A percentile compares a stretch with the other conserved stretches of the same genome.
These are phyloP conservation scores for Carpatolechia fugitivella DNA, from an alignment of 2,888 invertebrate species.

Conservation along the genomic window DNA sequence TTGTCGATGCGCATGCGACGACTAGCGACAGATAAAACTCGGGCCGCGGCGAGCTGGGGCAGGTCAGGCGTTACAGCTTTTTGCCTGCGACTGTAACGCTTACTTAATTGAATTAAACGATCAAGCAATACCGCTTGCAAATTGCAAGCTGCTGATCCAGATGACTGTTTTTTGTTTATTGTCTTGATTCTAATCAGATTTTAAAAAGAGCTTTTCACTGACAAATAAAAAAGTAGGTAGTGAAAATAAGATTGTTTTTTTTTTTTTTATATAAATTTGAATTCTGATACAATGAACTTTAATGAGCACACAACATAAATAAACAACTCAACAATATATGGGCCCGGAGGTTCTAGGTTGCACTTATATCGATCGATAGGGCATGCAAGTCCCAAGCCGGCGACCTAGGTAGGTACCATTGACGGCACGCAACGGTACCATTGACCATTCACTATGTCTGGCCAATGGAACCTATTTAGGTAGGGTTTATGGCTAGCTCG, in stretches of 20 bases:
- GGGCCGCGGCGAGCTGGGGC: conserved; percentile 23
- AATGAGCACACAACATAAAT: neutral
- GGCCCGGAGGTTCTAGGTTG: conserved; percentile 33
- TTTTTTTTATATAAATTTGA: no score
- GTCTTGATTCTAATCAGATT: no score
- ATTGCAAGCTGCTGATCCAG: conserved; percentile 25
- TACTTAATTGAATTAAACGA: conserved; percentile 65
- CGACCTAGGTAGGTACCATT: conserved; percentile 49
- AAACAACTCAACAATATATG: conserved; percentile 8
- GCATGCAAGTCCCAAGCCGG: conserved; percentile 60
- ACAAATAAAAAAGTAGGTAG: no score
- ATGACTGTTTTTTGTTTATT: neutral
- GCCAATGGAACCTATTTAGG: conserved; percentile 14
- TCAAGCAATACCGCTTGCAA: conserved; percentile 26
- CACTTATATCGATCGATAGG: conserved; percentile 68
- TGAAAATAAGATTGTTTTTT: no score
- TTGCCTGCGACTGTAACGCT: conserved; percentile 47
- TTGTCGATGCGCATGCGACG: conserved; percentile 7
- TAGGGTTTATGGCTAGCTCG: conserved; percentile 20
- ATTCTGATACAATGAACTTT: neutral
- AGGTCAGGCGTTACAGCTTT: conserved; percentile 47
- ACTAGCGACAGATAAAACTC: conserved; percentile 30
- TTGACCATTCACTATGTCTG: conserved; percentile 50
- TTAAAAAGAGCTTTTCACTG: no score
- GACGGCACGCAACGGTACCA: conserved; percentile 66